A percentile compares a stretch with the other conserved stretches of the same genome.
Conservation (phyloP, 1,140 invertebrate genomes). For the Drosophila pandora region DNA sequence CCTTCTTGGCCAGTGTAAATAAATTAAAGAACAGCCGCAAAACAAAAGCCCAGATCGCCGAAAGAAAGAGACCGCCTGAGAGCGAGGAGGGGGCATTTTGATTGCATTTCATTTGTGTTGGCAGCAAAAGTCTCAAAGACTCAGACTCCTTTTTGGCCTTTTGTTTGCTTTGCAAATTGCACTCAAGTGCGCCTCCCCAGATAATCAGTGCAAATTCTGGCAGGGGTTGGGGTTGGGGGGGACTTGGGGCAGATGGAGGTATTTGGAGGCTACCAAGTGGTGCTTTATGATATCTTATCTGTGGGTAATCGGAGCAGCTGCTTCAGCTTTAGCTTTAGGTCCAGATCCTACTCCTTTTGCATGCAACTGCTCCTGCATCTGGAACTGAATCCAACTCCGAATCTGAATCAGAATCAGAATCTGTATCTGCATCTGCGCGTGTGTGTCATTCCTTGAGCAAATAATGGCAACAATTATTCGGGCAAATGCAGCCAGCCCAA, state of each 20-base stretch:
- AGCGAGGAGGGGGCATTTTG: conserved; percentile 60
- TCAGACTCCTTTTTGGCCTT: conserved; percentile 51
- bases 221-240: neutral
- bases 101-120: conserved; percentile 74
- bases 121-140: conserved; percentile 14
- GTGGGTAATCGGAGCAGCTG: conserved; percentile 49
- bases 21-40: conserved; percentile 77
- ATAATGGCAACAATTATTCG: conserved; percentile 78
- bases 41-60: conserved; percentile 52
- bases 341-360: neutral
- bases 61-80: conserved; percentile 1
- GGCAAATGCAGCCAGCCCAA: conserved; percentile 39
- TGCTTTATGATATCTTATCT: conserved; percentile 73
- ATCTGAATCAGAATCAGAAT: conserved; percentile 28
- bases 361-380: conserved; percentile 11
- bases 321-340: conserved; percentile 5
- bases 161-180: conserved; percentile 79
- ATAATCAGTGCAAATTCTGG: conserved; percentile 20
- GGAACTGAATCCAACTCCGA: conserved; percentile 16
- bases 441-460: conserved; percentile 76
- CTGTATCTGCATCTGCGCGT: conserved; percentile 11
- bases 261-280: neutral
- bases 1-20: conserved; percentile 75
- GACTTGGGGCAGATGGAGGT: neutral
- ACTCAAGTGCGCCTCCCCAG: conserved; percentile 35